Evolutionary conservation across 1,140 invertebrate species (phyloP), one percentile per base, ranked within the genome.

Genomic region (Harpegnathos saltator): DNA sequence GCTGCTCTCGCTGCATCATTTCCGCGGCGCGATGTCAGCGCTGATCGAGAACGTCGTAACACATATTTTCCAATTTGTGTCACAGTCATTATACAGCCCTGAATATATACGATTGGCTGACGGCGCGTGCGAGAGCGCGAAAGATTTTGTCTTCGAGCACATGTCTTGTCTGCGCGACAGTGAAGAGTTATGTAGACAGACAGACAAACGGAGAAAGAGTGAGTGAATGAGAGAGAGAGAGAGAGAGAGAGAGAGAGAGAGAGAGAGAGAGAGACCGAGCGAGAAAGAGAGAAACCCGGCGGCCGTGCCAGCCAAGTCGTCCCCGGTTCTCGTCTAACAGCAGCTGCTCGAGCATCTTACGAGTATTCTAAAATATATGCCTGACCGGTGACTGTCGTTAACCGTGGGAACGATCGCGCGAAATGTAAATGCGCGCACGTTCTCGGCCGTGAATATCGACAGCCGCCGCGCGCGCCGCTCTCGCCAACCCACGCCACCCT

Each of bases 141-240:
- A 80, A 80, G 75, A 80, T 80, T 80, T 80, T 69, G 65, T 80
- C 65, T 80, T 80, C 75, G 69, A 80, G 65, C 75, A 80, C 7
- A 80, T 80, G 75, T 80, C 65, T 9, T 11, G 38, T 69, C 38
- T 48, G 22, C 33, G 38, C 38, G 38, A 44, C 38, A 44, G 7
- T 9, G 38, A 9, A 44, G 38, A 66, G n/a, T n/a, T 50, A 65
- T 9, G n/a, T n/a, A n/a, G n/a, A n/a, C n/a, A 52, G 62, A 78
- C 26, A 68, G 65, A 56, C 26, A 56, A 52, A 78, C 61, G 38
- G 33, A 65, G 52, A 44, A 19, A 78, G 22, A 24, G 26, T 65
- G 48, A 17, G 29, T 1, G 5, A 33, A 33, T 1, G 61, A 80
- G 1, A 68, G n/a, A 74, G n/a, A n/a, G n/a, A n/a, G n/a, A n/a